Evolutionary conservation across 2,888 invertebrate species (phyloP).

Genomic region (Cheiracanthium punctorium): DNA sequence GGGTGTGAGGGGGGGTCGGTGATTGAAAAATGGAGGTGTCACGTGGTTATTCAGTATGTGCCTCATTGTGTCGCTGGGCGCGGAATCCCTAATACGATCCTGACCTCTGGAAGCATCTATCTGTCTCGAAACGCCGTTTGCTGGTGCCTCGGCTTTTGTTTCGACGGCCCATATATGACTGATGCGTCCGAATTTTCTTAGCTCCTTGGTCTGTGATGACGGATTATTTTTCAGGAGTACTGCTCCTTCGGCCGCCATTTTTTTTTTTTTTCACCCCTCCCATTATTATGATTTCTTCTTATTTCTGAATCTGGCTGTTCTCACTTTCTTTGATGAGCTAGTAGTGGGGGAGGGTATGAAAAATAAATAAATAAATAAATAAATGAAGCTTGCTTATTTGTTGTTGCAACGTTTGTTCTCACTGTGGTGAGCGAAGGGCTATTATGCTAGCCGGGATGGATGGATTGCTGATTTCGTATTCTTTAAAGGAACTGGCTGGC

Average conservation of each 20-base stretch:
- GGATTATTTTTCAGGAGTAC: background rate
- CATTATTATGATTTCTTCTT: background rate
- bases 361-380: no score
- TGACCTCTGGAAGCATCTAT: background rate
- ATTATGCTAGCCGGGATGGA: background rate
- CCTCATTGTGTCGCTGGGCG: constrained; percentile 32
- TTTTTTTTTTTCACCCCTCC: background rate
- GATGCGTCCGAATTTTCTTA: background rate
- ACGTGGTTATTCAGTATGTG: constrained; percentile 1
- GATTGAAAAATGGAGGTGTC: constrained; percentile 1
- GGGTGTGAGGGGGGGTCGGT: background rate
- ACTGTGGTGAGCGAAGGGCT: background rate
- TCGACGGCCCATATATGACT: background rate
- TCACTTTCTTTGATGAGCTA: background rate
- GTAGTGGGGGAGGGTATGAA: no score
- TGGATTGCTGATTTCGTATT: background rate
- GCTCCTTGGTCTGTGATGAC: background rate
- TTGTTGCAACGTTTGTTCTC: background rate
- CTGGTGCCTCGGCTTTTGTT: background rate
- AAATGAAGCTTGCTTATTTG: background rate
- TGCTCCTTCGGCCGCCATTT: background rate
- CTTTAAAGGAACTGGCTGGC: background rate
- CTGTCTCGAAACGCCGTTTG: background rate
- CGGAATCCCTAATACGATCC: constrained; percentile 8
- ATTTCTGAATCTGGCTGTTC: background rate